Percentiles rank a stretch among this genome's conserved stretches.
phyloP scores from a whole-genome alignment of 2,797 vertebrate species.

The Nothura maculosa region DNA sequence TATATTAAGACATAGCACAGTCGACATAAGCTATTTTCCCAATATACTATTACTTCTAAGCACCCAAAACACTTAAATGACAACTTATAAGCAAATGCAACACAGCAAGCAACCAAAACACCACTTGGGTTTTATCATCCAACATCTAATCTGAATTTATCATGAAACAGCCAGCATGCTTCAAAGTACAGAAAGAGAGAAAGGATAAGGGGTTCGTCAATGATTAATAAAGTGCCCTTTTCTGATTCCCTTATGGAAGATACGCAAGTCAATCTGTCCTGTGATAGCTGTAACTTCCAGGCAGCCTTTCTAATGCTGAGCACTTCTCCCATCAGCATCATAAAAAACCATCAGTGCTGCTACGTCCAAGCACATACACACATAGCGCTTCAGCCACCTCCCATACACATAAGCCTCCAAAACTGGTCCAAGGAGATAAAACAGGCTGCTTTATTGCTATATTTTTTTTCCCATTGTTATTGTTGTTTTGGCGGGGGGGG shows the following conservation, averaged over 20 bases:
- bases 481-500: neutral
- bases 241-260: conserved; percentile 7
- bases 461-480: neutral
- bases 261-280: neutral
- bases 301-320: neutral
- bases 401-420: neutral
- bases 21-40: neutral
- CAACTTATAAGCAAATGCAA: conserved; percentile 13
- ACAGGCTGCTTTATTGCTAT: neutral
- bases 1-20: neutral
- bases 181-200: conserved; percentile 35
- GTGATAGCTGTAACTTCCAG: conserved; percentile 7
- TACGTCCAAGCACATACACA: neutral
- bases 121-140: conserved; percentile 4
- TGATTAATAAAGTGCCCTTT: conserved; percentile 17
- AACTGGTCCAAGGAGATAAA: neutral
- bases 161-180: conserved; percentile 5
- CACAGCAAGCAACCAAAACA: neutral
- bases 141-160: conserved; percentile 20
- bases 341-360: neutral
- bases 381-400: fast-evolving
- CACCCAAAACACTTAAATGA: conserved; percentile 14
- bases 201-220: neutral
- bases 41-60: neutral
- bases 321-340: neutral